phyloP scores from a whole-genome alignment of 2,113 vertebrate species.

The Marmota flaviventris region DNA sequence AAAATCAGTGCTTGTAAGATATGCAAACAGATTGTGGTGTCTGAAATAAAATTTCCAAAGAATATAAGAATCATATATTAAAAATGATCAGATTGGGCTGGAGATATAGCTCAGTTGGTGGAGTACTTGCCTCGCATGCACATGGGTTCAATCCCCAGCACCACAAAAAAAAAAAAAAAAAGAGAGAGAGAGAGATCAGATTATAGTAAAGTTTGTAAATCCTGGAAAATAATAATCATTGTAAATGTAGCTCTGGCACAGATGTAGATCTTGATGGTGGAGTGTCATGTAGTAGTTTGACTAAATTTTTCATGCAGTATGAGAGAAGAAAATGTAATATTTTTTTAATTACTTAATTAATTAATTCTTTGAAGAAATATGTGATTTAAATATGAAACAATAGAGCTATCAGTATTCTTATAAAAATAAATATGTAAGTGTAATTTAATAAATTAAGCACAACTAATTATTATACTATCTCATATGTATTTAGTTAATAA shows the following conservation, averaged over 20 bases:
- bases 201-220: background rate
- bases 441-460: background rate
- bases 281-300: background rate
- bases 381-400: background rate
- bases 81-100: background rate
- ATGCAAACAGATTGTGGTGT: background rate
- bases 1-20: background rate
- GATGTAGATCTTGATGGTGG: background rate
- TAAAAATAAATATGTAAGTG: background rate
- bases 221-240: background rate
- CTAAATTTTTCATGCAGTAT: background rate
- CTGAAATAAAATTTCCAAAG: conserved; percentile 29
- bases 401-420: background rate
- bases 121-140: no score
- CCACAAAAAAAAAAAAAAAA: no score
- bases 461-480: background rate
- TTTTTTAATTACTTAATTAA: background rate
- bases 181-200: background rate
- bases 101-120: no score
- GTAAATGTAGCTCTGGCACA: background rate
- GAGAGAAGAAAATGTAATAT: background rate
- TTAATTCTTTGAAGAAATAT: background rate
- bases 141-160: no score
- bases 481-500: background rate
- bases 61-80: background rate